These are phyloP conservation scores for Teleogryllus occipitalis DNA, from an alignment of 1,140 invertebrate genomes.

Conservation along the genomic window DNA sequence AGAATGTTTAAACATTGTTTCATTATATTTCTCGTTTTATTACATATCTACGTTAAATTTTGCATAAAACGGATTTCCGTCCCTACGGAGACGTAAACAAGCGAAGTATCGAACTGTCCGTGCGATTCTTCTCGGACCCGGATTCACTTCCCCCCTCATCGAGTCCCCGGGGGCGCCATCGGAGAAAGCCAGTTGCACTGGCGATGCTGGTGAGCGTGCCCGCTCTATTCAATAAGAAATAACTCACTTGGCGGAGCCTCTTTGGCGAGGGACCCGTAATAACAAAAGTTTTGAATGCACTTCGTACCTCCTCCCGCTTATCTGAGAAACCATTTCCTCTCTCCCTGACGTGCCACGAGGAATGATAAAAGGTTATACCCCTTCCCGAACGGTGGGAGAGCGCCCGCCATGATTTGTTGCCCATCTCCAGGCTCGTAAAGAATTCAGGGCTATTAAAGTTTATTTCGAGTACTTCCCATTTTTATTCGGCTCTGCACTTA, in stretches of 20 bases:
- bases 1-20: no score
- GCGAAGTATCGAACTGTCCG: no score
- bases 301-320: neutral
- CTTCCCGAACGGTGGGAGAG: neutral
- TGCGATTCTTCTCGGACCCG: no score
- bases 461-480: neutral
- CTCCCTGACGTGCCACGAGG: neutral
- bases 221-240: neutral
- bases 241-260: neutral
- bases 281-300: neutral
- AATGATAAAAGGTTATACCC: neutral
- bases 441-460: neutral
- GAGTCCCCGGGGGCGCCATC: no score
- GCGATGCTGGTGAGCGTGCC: no score
- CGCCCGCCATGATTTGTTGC: neutral
- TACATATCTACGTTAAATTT: no score
- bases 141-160: no score
- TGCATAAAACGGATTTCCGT: no score
- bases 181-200: no score
- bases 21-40: no score
- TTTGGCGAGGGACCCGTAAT: neutral
- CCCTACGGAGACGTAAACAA: no score
- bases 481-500: neutral
- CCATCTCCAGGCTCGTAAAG: neutral
- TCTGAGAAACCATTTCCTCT: neutral